Evolutionary conservation across 2,888 invertebrate species (phyloP), one percentile per base, ranked within the genome.

Genomic region (Ganaspis brasiliensis): DNA sequence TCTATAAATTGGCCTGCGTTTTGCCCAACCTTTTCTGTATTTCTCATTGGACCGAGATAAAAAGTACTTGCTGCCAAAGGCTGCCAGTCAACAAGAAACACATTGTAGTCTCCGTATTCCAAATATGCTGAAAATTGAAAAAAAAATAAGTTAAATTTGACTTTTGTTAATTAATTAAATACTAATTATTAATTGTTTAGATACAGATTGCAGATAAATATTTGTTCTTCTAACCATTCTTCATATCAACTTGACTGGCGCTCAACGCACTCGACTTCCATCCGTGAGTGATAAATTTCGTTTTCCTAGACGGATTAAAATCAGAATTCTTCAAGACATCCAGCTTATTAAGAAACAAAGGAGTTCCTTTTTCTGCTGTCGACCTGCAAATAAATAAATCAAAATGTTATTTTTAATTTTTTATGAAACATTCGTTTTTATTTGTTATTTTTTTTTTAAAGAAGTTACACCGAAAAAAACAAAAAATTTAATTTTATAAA

Each of bases 201-300:
- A n/a, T n/a, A n/a, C n/a, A n/a, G n/a, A n/a, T n/a, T n/a, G n/a
- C n/a, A n/a, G n/a, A n/a, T n/a, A n/a, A 70, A 37, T 74, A 10
- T n/a, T 21, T 76, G 3, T 49, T 61, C 16, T n/a, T 12, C 40
- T 73, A 85, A 91, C 91, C 91, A 75, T 91, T 85, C 87, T 91
- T 92, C 83, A 92, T 86, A 1, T 89, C 82, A 16, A 85, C 49
- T 49, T 91, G 88, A 83, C 91, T 92, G 5, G 88, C 85, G 52
- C 91, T 91, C 49, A 87, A 88, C 45, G 90, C 90, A 75, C 91
- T 92, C 1, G 92, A 92, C 72, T 92, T 92, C 92, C 92, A 93
- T n/a, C 93, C 93, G 74, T 93, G 93, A 26, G 93, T 91, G 49
- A 93, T 88, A 10, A 92, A 85, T 81, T 92, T 92, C 0, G 92